Evolutionary conservation across 1,140 invertebrate species (phyloP), one percentile per base, ranked within the genome.

Genomic region (Nephotettix cincticeps): DNA sequence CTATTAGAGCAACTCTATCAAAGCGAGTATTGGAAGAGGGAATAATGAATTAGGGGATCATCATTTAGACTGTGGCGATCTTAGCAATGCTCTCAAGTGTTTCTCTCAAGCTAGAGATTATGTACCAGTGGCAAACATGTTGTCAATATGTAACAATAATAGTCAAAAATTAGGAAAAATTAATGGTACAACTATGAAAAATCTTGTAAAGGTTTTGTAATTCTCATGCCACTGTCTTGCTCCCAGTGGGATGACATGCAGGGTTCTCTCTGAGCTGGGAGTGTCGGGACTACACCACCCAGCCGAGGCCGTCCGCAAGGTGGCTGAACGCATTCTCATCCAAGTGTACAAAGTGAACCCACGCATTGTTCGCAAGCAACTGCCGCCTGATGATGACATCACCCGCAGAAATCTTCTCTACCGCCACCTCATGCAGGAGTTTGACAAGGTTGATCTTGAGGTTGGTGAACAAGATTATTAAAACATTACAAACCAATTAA

Each of bases 1-100:
- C 82, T 99, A 99, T 80, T 99, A 99, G 86, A 96, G 96, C 74
- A 99, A 99, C 84, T 98, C 96, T 9, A 99, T 99, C 68, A 98
- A 96, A 79, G 94, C 96, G 80, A 93, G 92, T 75, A 95, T 96
- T 77, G 83, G 97, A 77, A 87, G 97, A 77, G 97, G 97, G 14
- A 76, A 75, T 83, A 96, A 99, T 82, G 97, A 99, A 81, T 83
- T 99, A 23, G 98, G 97, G 17, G 96, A 99, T 79, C 97, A 99
- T 80, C 98, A 99, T 81, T 84, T 99, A 17, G 95, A 97, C 77
- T 98, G 95, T 82, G 98, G 97, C 21, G 97, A 99, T 83, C 83
- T 99, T 0, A 92, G 91, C 32, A 99, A 99, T 86, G 98, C 98
- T n/a, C 81, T 99, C 0, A 99, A 99, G 82, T 98, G 96, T 81